Evolutionary conservation across 1,140 invertebrate genomes (phyloP).

Genomic region (Brachionus paranguensis): DNA sequence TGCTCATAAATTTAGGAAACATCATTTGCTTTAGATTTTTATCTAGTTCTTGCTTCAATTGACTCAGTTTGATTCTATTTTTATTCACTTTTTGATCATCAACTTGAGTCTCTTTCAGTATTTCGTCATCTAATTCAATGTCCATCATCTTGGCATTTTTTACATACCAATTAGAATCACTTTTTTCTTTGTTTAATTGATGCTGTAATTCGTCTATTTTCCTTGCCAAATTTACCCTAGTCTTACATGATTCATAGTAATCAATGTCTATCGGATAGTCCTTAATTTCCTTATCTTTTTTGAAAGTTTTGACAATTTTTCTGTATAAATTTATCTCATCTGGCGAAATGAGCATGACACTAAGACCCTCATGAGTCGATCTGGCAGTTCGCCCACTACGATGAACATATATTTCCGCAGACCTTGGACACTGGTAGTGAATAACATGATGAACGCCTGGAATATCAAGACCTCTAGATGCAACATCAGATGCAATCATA

Average conservation of each 20-base stretch:
- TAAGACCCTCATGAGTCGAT: conserved; percentile 77
- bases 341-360: conserved; percentile 83
- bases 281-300: conserved; percentile 22
- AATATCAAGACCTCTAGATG: conserved; percentile 91
- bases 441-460: conserved; percentile 86
- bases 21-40: conserved; percentile 16
- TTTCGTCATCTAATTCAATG: conserved; percentile 68
- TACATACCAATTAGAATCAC: conserved; percentile 72
- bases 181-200: conserved; percentile 62
- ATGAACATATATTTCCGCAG: conserved; percentile 91
- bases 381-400: conserved; percentile 89
- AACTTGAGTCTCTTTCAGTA: conserved; percentile 31
- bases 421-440: conserved; percentile 92
- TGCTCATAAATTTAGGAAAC: conserved; percentile 12
- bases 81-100: conserved; percentile 8
- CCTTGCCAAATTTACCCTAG: conserved; percentile 60
- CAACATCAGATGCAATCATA: conserved; percentile 93
- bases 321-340: conserved; percentile 72
- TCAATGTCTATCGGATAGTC: conserved; percentile 33
- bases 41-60: background rate
- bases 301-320: conserved; percentile 59
- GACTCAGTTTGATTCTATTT: background rate
- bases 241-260: background rate
- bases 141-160: conserved; percentile 78
- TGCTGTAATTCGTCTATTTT: conserved; percentile 72